A percentile compares a stretch with the other conserved stretches of the same genome.
These are phyloP conservation scores for Rambutsinella grinnellia DNA, from an alignment of 2,888 invertebrate genomes.

Conservation along the genomic window DNA sequence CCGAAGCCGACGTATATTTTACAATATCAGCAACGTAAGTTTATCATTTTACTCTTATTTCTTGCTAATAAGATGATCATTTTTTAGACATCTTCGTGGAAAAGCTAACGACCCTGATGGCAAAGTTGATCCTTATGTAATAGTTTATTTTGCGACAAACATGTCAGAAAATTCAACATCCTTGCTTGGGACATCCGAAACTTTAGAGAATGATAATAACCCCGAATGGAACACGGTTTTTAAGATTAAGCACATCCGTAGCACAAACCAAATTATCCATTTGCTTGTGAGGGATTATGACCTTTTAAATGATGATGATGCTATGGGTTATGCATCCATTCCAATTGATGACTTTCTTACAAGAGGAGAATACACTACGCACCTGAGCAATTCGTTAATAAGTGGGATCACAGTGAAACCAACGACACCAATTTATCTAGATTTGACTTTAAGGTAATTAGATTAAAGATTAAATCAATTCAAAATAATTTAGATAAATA, in stretches of 20 bases:
- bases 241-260: constrained; percentile 37
- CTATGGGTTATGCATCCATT: constrained; percentile 54
- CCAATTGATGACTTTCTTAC: constrained; percentile 53
- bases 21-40: too few species aligned
- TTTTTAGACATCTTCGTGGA: constrained; percentile 51
- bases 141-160: constrained; percentile 44
- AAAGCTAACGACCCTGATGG: constrained; percentile 31
- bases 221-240: constrained; percentile 58
- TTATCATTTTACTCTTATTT: not conserved
- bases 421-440: constrained; percentile 56
- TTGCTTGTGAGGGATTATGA: constrained; percentile 59
- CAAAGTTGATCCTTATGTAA: constrained; percentile 57
- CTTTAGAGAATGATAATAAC: constrained; percentile 43
- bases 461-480: constrained; percentile 1
- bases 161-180: constrained; percentile 1
- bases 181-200: constrained; percentile 49
- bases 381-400: constrained; percentile 43
- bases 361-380: constrained; percentile 40
- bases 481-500: too few species aligned
- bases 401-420: constrained; percentile 51
- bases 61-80: too few species aligned
- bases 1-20: too few species aligned
- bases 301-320: constrained; percentile 57
- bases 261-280: constrained; percentile 50
- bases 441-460: constrained; percentile 49